Base-by-base conservation (phyloP, 2,888 invertebrate genomes). In the Dichetophora obliterata region DNA sequence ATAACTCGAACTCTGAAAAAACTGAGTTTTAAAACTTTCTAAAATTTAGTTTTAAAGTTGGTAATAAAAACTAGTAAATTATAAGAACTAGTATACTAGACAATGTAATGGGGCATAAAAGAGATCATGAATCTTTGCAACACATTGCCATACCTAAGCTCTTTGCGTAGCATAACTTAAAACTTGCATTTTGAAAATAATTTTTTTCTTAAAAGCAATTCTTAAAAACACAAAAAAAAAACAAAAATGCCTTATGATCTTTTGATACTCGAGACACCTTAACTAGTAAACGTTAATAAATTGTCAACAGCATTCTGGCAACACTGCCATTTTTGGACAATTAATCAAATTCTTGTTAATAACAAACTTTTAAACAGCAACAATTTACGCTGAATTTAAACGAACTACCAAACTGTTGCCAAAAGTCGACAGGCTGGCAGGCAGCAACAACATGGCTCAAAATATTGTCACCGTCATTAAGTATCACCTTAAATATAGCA, bases 401-500 rank as follows among this genome's bases (percentile, higher is more conserved):
- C 80, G 73, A 80, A 68, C 27, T 37, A 73, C 31, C 59, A 19
- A 63, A 70, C 66, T 73, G 65, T 65, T 77, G 78, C 54, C 75
- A 78, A 75, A 74, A 76, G 27, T 19, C 16, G 24, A 48, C 66
- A n/a, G 22, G 48, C 69, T 14, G 31, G 5, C 71, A 8, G 31
- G 54, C 19, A 43, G 43, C 43, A 43, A 14, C 57, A 27, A 54
- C 14, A 57, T 66, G 24, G 61, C 68, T n/a, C 19, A 31, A 61
- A 73, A 75, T 75, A 57, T 75, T 77, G 79, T 73, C 63, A 79
- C 72, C 78, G 82, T 81, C 81, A 82, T 82, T 81, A 80, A 81
- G 79, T 80, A 82, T 82, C 82, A 81, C 81, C 82, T 81, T 81
- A 77, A 81, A 78, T 77, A 75, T 63, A 37, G 14, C 43, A 43